Evolutionary conservation across 1,140 invertebrate genomes (phyloP).

Genomic region (Drosophila baimaii): DNA sequence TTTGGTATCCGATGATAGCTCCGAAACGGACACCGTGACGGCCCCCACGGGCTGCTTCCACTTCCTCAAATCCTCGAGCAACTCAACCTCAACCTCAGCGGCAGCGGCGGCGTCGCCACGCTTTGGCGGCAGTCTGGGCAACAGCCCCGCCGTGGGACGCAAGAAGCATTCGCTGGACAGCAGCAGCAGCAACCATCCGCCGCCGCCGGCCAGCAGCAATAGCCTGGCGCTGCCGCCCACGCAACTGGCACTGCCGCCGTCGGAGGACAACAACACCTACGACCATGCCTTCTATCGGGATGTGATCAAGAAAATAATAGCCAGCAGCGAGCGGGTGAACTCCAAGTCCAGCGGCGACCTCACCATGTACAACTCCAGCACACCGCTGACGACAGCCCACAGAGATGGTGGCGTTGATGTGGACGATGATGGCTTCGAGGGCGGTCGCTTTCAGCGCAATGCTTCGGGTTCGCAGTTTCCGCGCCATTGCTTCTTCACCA

Average conservation of each 20-base stretch:
- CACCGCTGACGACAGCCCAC: constrained; percentile 34
- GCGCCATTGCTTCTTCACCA: constrained; percentile 76
- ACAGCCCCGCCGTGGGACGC: constrained; percentile 74
- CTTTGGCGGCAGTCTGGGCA: constrained; percentile 72
- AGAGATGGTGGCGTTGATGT: constrained; percentile 26
- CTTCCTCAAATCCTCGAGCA: constrained; percentile 49
- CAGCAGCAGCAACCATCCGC: constrained; percentile 27
- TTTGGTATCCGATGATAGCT: constrained; percentile 55
- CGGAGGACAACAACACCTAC: constrained; percentile 77
- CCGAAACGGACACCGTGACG: constrained; percentile 63
- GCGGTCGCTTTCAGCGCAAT: constrained; percentile 73
- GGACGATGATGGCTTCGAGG: constrained; percentile 31
- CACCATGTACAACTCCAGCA: constrained; percentile 76
- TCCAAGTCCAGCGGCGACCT: constrained; percentile 83
- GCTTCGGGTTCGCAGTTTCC: constrained; percentile 79
- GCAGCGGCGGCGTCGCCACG: constrained; percentile 19
- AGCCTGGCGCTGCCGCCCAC: constrained; percentile 4
- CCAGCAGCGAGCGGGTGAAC: constrained; percentile 71
- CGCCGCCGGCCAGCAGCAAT: constrained; percentile 12
- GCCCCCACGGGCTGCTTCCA: constrained; percentile 70
- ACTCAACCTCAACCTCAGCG: constrained; percentile 3
- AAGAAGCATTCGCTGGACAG: constrained; percentile 80
- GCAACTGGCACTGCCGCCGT: constrained; percentile 9
- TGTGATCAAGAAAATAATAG: constrained; percentile 65
- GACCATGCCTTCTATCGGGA: constrained; percentile 79